Evolutionary conservation across 2,113 vertebrate genomes (phyloP).

Genomic region (cattle (Bos taurus)): DNA sequence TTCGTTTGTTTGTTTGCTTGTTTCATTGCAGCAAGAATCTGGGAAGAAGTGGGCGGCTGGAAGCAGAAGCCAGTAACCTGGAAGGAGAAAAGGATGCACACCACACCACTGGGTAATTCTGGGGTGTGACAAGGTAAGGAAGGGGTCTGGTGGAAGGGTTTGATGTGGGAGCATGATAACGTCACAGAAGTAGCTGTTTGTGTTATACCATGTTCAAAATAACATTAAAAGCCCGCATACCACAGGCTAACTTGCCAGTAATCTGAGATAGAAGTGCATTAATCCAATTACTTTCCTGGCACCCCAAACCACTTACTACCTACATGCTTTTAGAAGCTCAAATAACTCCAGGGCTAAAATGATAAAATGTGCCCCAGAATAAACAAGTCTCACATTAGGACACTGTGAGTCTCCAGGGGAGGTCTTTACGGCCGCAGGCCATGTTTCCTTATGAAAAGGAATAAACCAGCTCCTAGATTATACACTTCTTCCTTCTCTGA

Average conservation of each 20-base stretch:
- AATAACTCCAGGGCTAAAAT: not conserved
- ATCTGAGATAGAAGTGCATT: not conserved
- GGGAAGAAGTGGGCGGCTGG: not conserved
- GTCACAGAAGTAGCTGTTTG: not conserved
- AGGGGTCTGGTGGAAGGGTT: not conserved
- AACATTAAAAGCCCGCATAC: not conserved
- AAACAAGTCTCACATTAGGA: conserved; percentile 13
- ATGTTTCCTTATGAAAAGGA: not conserved
- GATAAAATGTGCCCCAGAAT: conserved; percentile 3
- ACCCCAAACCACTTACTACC: not conserved
- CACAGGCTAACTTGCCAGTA: not conserved
- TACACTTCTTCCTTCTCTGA: not conserved
- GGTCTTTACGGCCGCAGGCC: not conserved
- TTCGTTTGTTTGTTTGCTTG: not conserved
- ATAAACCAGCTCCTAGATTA: not conserved
- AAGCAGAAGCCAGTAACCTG: not conserved
- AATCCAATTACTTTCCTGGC: not conserved
- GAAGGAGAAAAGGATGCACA: not conserved
- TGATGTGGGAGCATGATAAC: not conserved
- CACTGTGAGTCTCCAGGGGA: not conserved
- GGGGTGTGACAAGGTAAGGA: not conserved
- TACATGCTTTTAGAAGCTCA: conserved; percentile 53
- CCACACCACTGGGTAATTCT: no score
- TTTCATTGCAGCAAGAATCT: not conserved
- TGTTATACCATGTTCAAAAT: not conserved